phyloP scores from a whole-genome alignment of 2,113 vertebrate species.

The Willisornis vidua region DNA sequence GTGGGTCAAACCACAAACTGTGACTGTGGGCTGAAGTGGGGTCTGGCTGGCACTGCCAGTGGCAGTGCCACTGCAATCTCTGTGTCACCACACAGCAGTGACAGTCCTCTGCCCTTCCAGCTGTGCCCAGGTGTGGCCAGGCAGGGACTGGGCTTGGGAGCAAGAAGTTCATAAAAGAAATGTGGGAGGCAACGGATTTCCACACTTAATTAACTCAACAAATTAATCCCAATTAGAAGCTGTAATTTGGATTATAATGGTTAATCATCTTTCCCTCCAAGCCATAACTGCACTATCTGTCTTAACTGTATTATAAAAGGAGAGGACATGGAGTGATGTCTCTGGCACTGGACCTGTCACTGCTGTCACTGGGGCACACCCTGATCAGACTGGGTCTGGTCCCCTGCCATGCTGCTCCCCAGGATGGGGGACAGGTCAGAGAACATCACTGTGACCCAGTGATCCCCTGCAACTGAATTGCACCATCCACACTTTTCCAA shows the following conservation, averaged over 20 bases:
- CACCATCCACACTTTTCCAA: accelerated
- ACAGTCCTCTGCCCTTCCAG: neutral
- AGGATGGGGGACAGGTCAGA: neutral
- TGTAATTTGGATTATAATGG: conserved; percentile 25
- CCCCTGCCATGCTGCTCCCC: neutral
- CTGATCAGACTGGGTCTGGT: accelerated
- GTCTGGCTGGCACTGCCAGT: neutral
- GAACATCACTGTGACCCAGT: neutral
- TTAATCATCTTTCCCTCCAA: conserved; percentile 21
- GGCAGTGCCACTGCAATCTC: neutral
- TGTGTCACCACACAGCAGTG: accelerated
- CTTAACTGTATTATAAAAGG: neutral
- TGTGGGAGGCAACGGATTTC: neutral
- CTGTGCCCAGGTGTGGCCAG: neutral
- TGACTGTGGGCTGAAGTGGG: neutral
- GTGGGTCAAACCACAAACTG: neutral
- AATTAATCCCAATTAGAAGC: conserved; percentile 49
- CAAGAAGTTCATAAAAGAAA: neutral
- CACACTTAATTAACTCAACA: neutral
- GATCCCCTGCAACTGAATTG: neutral
- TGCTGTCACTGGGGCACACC: accelerated
- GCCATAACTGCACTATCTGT: neutral
- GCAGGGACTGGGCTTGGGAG: neutral
- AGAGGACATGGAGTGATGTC: accelerated
- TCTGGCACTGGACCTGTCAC: neutral